Conservation (phyloP, 2,888 invertebrate species). For the Lagria hirta region DNA sequence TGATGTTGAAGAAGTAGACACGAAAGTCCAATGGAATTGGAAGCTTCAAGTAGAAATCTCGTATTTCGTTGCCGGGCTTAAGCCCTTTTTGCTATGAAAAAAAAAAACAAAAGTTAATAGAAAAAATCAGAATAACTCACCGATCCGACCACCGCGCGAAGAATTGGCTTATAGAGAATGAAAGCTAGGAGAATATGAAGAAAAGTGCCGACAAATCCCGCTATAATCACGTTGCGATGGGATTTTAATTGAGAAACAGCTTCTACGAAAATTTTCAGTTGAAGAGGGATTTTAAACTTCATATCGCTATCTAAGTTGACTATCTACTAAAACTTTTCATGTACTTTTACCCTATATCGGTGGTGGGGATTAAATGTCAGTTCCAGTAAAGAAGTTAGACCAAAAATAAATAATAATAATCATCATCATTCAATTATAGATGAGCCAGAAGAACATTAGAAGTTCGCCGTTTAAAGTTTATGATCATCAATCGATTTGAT, state of each 20-base stretch:
- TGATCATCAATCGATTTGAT: too few species aligned
- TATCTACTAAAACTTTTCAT: conserved; percentile 2
- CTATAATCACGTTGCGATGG: conserved; percentile 8
- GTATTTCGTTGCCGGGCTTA: conserved; percentile 49
- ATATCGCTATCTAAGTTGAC: not conserved
- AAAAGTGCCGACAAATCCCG: not conserved
- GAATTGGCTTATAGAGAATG: conserved; percentile 9
- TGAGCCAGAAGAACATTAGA: too few species aligned
- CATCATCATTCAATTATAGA: too few species aligned
- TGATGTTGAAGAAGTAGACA: conserved; percentile 75
- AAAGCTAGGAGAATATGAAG: conserved; percentile 4
- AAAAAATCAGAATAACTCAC: conserved; percentile 11
- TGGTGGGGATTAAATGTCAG: conserved; percentile 3
- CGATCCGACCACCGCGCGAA: conserved; percentile 3
- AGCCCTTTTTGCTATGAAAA: conserved; percentile 15
- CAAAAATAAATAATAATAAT: too few species aligned
- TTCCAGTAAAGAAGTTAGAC: not conserved
- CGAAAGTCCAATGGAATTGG: conserved; percentile 73
- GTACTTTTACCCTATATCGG: not conserved
- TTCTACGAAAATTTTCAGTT: conserved; percentile 9
- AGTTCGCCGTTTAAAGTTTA: too few species aligned
- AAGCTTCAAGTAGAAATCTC: conserved; percentile 71
- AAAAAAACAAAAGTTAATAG: conserved; percentile 1
- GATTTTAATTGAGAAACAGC: conserved; percentile 12
- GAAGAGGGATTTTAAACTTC: not conserved